Evolutionary conservation across 2,113 vertebrate genomes (phyloP), one percentile per base, ranked within the genome.

Genomic region (Propithecus coquereli): DNA sequence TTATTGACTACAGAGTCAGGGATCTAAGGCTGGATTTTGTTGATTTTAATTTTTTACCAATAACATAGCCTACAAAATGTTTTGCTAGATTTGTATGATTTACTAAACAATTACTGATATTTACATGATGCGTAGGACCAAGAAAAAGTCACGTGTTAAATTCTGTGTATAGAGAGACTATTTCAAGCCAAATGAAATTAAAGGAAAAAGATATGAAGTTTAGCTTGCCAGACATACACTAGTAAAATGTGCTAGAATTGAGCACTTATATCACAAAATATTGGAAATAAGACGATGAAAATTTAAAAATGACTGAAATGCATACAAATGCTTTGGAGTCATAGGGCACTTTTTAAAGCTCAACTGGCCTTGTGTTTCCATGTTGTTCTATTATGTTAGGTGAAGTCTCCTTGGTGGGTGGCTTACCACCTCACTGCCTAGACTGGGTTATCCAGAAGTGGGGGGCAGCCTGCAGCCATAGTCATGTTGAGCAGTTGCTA

Each of bases 71-170:
- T 77, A 50, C 77, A 91, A 70, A 61, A 52, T 4, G 18, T 74
- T 43, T 97, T 89, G 30, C 27, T 63, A 65, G 16, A 11, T 61
- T 54, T 65, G 25, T 83, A 9, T 87, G 32, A 83, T 43, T 71
- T 91, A 87, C 20, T 93, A 89, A 93, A 86, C 82, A 81, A 84
- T 92, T 88, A n/a, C 30, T 85, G 40, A 47, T 40, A 84, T 82
- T 91, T 85, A 11, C 34, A 47, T 92, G 66, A 50, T 32, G 57
- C 6, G 18, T 8, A 47, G 14, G 20, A 85, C 18, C 57, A 86
- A 88, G 37, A 47, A 70, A 94, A 94, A n/a, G 54, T 71, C 57
- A 89, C 8, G 16, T 37, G 54, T 76, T 93, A 63, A 85, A 47
- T 66, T 86, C 66, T 86, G 7, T n/a, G 5, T 71, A 8, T 81